Percentiles rank a stretch among this genome's conserved stretches.
These are phyloP conservation scores for Nanger granti DNA, from an alignment of 2,113 vertebrate species.

Conservation along the genomic window DNA sequence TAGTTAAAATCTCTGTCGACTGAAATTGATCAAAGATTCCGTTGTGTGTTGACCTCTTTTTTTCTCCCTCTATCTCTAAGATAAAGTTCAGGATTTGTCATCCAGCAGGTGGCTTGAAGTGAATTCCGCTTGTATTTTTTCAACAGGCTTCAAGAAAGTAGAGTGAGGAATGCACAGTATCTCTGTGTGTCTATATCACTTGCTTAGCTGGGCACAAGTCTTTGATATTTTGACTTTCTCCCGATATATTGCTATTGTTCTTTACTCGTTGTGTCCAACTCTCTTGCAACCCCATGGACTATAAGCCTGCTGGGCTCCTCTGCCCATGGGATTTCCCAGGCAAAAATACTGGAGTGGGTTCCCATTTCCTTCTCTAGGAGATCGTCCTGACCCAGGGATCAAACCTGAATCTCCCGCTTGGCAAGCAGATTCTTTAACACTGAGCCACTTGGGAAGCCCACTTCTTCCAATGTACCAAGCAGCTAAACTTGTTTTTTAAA, in stretches of 20 bases:
- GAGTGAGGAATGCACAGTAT: neutral
- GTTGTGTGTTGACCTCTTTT: neutral
- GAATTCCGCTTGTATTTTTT: neutral
- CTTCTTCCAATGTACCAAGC: neutral
- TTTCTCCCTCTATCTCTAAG: neutral
- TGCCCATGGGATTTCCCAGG: neutral
- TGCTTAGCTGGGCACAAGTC: neutral
- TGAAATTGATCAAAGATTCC: neutral
- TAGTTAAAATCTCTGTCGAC: neutral
- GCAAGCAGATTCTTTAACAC: neutral
- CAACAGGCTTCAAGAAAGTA: neutral
- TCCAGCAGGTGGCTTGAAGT: conserved; percentile 12
- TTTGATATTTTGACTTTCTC: neutral
- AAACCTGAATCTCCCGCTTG: neutral
- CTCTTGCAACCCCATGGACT: neutral
- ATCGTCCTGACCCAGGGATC: neutral
- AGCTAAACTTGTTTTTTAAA: conserved; percentile 45
- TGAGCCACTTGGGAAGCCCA: neutral
- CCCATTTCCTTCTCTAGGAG: neutral
- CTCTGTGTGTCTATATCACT: neutral
- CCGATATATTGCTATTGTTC: neutral
- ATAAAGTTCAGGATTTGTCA: neutral
- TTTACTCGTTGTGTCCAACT: neutral
- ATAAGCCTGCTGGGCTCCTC: neutral
- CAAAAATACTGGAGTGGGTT: neutral